A percentile compares a stretch with the other conserved stretches of the same genome.
phyloP scores from a whole-genome alignment of 2,888 invertebrate species.

The Smittia sp. region DNA sequence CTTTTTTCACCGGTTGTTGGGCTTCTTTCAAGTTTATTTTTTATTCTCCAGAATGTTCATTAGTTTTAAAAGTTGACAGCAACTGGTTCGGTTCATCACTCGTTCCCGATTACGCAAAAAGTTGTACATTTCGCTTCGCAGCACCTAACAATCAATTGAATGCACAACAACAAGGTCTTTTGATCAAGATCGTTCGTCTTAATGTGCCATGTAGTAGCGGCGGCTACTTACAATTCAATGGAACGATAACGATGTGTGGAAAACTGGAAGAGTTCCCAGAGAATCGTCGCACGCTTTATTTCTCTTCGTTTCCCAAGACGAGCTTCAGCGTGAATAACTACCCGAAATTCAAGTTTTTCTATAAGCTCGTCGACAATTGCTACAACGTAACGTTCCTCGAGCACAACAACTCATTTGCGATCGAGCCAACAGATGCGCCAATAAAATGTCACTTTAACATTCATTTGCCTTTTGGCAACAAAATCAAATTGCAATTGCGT shows the following conservation, averaged over 20 bases:
- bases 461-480: slow-evolving; percentile 68
- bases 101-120: slow-evolving; percentile 36
- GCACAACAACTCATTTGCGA: slow-evolving; percentile 65
- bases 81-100: slow-evolving; percentile 26
- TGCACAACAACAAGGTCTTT: slow-evolving; percentile 55
- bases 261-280: slow-evolving; percentile 66
- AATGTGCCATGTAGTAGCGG: slow-evolving; percentile 68
- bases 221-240: slow-evolving; percentile 60
- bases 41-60: slow-evolving; percentile 27
- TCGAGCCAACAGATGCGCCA: slow-evolving; percentile 58
- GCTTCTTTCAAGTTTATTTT: background rate
- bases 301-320: slow-evolving; percentile 55
- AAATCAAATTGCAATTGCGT: slow-evolving; percentile 54
- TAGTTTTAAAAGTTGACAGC: background rate
- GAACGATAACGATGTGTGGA: slow-evolving; percentile 59
- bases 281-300: slow-evolving; percentile 61
- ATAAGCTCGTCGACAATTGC: slow-evolving; percentile 68
- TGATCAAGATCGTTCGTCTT: slow-evolving; percentile 64
- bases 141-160: slow-evolving; percentile 43
- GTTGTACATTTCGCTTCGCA: slow-evolving; percentile 49
- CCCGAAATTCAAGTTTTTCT: slow-evolving; percentile 66
- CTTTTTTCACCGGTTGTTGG: background rate
- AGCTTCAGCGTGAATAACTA: slow-evolving; percentile 61
- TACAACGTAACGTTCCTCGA: slow-evolving; percentile 65
- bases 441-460: slow-evolving; percentile 67